Evolutionary conservation across 2,888 invertebrate species (phyloP).

Genomic region (Archaeoteleia sp.): DNA sequence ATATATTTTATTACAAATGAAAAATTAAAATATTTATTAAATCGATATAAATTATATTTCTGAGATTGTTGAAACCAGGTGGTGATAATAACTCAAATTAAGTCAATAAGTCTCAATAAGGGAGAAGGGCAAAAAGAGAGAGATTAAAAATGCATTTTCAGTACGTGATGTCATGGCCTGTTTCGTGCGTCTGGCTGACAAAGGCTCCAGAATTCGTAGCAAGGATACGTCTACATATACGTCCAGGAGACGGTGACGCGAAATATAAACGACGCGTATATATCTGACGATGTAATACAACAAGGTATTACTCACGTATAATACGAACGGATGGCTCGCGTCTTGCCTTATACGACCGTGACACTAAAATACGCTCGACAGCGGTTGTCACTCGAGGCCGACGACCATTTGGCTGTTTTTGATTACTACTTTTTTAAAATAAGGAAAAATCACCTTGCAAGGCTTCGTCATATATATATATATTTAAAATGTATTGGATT

Average conservation of each 20-base stretch:
- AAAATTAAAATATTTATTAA: too few species aligned
- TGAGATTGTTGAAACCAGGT: not conserved
- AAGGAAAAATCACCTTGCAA: slow-evolving; percentile 33
- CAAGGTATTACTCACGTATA: slow-evolving; percentile 39
- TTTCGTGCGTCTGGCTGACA: slow-evolving; percentile 40
- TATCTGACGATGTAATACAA: slow-evolving; percentile 18
- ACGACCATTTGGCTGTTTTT: slow-evolving; percentile 26
- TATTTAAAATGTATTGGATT: too few species aligned
- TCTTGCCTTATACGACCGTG: slow-evolving; percentile 51
- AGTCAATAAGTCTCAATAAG: slow-evolving; percentile 4
- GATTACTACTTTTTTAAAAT: slow-evolving; percentile 21
- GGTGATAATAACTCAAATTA: not conserved
- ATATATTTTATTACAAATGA: too few species aligned
- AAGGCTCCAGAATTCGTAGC: slow-evolving; percentile 40
- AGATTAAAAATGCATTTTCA: slow-evolving; percentile 29
- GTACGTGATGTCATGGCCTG: slow-evolving; percentile 46
- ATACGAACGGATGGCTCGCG: slow-evolving; percentile 39
- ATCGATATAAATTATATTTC: not conserved
- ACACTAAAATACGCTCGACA: slow-evolving; percentile 50
- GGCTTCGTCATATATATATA: not conserved
- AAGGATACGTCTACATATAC: slow-evolving; percentile 26
- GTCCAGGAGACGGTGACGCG: not conserved
- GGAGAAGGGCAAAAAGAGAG: not conserved
- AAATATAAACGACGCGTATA: slow-evolving; percentile 13
- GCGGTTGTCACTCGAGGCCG: slow-evolving; percentile 52